Conservation (phyloP, 1,140 invertebrate species). For the Phenacoccus solenopsis region DNA sequence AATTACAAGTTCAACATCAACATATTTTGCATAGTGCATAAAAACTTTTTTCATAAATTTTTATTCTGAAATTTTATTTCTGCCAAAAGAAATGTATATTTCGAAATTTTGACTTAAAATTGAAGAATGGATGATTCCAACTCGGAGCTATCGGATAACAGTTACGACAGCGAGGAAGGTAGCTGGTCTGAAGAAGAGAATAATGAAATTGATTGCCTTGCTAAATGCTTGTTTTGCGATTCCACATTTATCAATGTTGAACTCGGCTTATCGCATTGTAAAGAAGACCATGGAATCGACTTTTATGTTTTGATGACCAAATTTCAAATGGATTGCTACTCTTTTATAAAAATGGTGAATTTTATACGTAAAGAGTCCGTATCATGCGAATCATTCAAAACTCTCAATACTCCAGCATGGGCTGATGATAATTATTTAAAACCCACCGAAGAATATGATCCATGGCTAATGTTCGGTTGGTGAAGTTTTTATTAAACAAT, state of each 20-base stretch:
- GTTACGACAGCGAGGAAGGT: conserved; percentile 40
- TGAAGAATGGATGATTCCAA: not conserved
- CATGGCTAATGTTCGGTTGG: conserved; percentile 71
- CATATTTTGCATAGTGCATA: no score
- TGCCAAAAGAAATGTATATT: not conserved
- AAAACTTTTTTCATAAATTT: no score
- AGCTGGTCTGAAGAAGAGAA: conserved; percentile 37
- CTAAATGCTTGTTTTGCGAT: conserved; percentile 44
- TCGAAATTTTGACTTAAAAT: not conserved
- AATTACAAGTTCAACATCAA: no score
- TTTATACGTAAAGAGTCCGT: conserved; percentile 47
- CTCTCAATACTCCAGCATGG: conserved; percentile 39
- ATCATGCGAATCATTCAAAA: not conserved
- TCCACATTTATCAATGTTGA: conserved; percentile 33
- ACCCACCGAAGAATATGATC: conserved; percentile 60
- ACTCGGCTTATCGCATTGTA: conserved; percentile 39
- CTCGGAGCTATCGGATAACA: conserved; percentile 35
- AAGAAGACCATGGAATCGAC: conserved; percentile 50
- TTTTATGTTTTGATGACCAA: conserved; percentile 50
- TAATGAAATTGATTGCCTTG: conserved; percentile 24
- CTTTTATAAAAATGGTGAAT: conserved; percentile 79
- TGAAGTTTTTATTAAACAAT: conserved; percentile 31
- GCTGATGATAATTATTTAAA: conserved; percentile 62
- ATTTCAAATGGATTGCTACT: conserved; percentile 66
- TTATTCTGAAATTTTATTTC: not conserved